phyloP scores from a whole-genome alignment of 2,113 vertebrate species.

The Dryoscopus gambensis region DNA sequence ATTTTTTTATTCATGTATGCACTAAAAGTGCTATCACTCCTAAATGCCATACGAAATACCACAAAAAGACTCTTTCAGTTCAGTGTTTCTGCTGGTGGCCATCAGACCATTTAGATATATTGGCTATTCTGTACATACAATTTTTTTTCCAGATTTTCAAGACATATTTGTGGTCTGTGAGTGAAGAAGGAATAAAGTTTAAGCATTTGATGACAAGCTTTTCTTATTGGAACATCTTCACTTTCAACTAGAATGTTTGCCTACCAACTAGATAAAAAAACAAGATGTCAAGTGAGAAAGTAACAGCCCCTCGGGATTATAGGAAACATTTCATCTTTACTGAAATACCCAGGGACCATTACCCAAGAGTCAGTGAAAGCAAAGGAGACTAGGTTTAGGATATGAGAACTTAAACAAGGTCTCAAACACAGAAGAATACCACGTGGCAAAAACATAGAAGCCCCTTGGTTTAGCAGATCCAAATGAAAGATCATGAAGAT shows the following conservation, averaged over 20 bases:
- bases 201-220: neutral
- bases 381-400: constrained; percentile 44
- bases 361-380: constrained; percentile 38
- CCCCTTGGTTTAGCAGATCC: constrained; percentile 40
- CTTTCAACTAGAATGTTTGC: constrained; percentile 13
- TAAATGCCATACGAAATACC: neutral
- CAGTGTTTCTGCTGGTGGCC: neutral
- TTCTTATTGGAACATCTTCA: constrained; percentile 6
- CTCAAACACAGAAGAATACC: constrained; percentile 47
- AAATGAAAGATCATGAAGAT: constrained; percentile 66
- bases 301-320: constrained; percentile 2
- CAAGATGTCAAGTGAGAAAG: constrained; percentile 32
- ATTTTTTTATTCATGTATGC: too few species aligned
- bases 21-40: neutral
- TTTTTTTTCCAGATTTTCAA: neutral
- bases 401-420: constrained; percentile 18
- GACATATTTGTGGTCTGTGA: neutral
- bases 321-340: constrained; percentile 43
- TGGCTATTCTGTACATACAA: neutral
- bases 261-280: constrained; percentile 53
- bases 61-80: neutral
- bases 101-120: neutral
- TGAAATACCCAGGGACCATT: constrained; percentile 35
- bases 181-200: neutral
- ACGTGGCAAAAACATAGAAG: constrained; percentile 55